Evolutionary conservation across 2,888 invertebrate species (phyloP).

Genomic region (Brenthis hecate): DNA sequence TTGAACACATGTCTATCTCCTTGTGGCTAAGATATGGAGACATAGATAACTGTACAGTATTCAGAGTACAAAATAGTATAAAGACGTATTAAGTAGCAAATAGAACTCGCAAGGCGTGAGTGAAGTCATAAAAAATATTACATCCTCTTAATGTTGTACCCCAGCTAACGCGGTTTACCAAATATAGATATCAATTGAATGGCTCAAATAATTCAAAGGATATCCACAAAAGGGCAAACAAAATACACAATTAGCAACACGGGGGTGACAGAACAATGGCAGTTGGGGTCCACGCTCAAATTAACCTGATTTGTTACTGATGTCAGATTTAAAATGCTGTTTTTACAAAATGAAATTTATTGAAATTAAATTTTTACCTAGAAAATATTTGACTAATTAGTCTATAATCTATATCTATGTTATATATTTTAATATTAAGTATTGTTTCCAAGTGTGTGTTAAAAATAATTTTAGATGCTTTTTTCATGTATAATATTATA

Average conservation of each 20-base stretch:
- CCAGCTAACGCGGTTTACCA: constrained; percentile 15
- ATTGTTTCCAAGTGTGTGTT: too few relatives aligned
- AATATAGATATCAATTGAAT: constrained; percentile 38
- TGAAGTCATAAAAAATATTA: neutral
- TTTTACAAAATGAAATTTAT: neutral
- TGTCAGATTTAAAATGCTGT: constrained; percentile 48
- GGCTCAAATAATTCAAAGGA: constrained; percentile 38
- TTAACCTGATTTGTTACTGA: constrained; percentile 76
- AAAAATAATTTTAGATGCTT: too few relatives aligned
- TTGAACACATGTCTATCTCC: too few relatives aligned
- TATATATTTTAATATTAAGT: too few relatives aligned
- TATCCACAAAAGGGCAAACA: constrained; percentile 71
- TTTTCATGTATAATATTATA: too few relatives aligned
- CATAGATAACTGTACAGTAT: too few relatives aligned
- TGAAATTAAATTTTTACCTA: neutral
- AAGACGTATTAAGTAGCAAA: too few relatives aligned
- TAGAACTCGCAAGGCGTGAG: too few relatives aligned
- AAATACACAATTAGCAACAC: constrained; percentile 70
- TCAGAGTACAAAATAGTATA: too few relatives aligned
- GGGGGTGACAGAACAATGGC: constrained; percentile 64
- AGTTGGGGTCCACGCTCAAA: constrained; percentile 57
- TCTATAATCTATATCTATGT: too few relatives aligned
- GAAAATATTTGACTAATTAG: neutral
- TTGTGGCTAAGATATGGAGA: too few relatives aligned
- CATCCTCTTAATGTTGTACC: neutral